Conservation (phyloP, 2,888 invertebrate species). For the Oscheius sp. region DNA sequence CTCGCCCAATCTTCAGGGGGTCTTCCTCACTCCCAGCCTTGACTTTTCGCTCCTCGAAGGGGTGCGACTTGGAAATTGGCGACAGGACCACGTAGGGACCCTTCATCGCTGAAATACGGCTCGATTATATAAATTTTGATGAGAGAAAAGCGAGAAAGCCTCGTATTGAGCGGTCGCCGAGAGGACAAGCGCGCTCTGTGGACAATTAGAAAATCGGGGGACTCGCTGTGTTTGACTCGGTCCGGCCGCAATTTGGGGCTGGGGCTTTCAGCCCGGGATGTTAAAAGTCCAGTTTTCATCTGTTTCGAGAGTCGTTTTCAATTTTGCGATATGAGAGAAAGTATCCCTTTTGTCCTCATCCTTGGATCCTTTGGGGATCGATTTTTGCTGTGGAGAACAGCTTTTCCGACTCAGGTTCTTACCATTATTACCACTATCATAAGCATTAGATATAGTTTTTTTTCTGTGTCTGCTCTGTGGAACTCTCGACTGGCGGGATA, state of each 20-base stretch:
- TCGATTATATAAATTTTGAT: background rate
- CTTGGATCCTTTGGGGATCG: no score
- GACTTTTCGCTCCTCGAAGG: constrained; percentile 70
- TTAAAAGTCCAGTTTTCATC: no score
- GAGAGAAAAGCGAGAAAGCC: constrained; percentile 1
- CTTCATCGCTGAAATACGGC: constrained; percentile 35
- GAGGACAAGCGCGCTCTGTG: constrained; percentile 11
- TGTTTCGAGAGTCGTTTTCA: no score
- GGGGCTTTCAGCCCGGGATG: background rate
- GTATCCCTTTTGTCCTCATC: background rate
- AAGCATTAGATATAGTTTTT: no score
- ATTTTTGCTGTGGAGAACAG: no score
- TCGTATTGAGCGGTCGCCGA: constrained; percentile 7
- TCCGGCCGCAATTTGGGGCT: background rate
- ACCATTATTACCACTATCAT: no score
- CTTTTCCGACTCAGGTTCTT: no score
- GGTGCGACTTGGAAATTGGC: constrained; percentile 70
- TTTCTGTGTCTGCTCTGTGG: no score
- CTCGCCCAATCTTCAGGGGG: constrained; percentile 86
- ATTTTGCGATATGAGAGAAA: background rate
- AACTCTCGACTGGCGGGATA: no score
- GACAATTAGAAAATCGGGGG: background rate
- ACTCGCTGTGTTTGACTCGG: background rate
- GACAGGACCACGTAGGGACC: constrained; percentile 51
- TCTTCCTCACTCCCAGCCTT: constrained; percentile 59